Evolutionary conservation across 2,113 vertebrate species (phyloP).

Genomic region (Lanius collurio): DNA sequence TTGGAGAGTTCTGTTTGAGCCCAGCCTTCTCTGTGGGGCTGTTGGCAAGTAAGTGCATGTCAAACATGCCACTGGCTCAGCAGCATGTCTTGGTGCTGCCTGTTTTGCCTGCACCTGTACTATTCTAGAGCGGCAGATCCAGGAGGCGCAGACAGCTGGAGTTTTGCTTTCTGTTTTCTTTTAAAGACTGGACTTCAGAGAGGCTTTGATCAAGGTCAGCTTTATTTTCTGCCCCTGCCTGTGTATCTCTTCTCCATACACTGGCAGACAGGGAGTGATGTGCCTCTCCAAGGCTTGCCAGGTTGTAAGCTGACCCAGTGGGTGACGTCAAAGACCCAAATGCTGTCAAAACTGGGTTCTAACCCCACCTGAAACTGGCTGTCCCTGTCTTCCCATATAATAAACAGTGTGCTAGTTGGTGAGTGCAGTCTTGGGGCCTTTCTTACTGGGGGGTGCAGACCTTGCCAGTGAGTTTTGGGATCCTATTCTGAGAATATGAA

Average conservation of each 20-base stretch:
- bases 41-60: not conserved
- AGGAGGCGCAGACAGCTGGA: not conserved
- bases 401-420: not conserved
- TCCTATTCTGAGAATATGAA: conserved; percentile 30
- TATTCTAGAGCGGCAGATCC: not conserved
- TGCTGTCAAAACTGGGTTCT: not conserved
- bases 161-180: not conserved
- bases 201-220: not conserved
- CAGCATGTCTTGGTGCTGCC: not conserved
- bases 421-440: not conserved
- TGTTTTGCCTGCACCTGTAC: not conserved
- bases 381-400: not conserved
- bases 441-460: not conserved
- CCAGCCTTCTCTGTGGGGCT: not conserved
- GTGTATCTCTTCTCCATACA: not conserved
- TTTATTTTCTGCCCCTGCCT: not conserved
- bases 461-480: conserved; percentile 42
- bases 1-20: not conserved
- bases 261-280: rapidly evolving
- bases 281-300: not conserved
- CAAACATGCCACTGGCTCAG: rapidly evolving
- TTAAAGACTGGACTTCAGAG: not conserved
- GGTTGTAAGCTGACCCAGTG: not conserved
- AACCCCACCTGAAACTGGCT: not conserved
- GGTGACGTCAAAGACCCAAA: not conserved